Evolutionary conservation across 2,797 vertebrate species (phyloP).

Genomic region (Siniperca scherzeri): DNA sequence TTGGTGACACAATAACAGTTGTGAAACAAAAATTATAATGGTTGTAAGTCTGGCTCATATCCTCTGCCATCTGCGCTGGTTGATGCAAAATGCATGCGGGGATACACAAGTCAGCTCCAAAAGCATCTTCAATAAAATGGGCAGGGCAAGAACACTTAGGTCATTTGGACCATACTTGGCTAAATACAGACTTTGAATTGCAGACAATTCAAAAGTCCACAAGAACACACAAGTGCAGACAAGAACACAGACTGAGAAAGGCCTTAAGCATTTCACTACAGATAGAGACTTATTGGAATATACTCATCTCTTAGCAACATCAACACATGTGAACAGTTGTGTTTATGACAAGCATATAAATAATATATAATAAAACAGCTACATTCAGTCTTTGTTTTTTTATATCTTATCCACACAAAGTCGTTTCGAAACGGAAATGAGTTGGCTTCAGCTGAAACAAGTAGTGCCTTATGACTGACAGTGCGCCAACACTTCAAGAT

Average conservation of each 20-base stretch:
- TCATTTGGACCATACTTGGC: not conserved
- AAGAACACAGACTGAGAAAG: not conserved
- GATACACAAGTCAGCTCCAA: not conserved
- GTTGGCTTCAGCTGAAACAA: slow-evolving; percentile 11
- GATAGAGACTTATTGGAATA: not conserved
- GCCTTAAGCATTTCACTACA: not conserved
- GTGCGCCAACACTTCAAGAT: not conserved
- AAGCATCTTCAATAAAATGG: not conserved
- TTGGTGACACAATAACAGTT: not conserved
- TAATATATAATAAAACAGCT: not conserved
- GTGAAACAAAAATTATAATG: not conserved
- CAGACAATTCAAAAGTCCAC: not conserved
- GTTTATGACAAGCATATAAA: not conserved
- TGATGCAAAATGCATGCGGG: not conserved
- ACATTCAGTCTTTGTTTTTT: not conserved
- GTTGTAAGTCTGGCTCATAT: not conserved
- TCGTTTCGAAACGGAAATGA: slow-evolving; percentile 21
- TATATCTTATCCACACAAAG: not conserved
- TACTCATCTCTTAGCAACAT: slow-evolving; percentile 4
- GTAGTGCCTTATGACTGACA: slow-evolving; percentile 14
- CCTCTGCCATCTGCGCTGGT: not conserved
- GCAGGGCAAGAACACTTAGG: not conserved
- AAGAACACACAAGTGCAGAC: not conserved
- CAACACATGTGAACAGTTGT: not conserved
- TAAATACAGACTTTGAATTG: not conserved